phyloP scores from a whole-genome alignment of 2,888 invertebrate genomes.

The Campopleginae sp. region DNA sequence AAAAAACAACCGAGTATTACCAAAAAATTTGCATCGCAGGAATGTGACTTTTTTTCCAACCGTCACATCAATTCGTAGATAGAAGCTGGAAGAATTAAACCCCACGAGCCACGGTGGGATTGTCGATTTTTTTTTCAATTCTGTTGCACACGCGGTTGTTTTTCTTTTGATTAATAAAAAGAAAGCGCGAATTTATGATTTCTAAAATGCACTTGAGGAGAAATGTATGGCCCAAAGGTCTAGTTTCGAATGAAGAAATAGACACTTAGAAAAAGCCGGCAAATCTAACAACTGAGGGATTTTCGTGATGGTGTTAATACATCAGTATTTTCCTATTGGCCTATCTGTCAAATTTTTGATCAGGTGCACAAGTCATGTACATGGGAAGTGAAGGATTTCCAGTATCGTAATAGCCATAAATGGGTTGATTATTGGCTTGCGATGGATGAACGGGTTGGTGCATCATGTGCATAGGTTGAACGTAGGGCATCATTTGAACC shows the following conservation, averaged over 20 bases:
- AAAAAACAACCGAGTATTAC: too few relatives aligned
- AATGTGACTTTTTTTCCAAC: neutral
- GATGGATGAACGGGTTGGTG: constrained; percentile 74
- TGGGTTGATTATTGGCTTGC: constrained; percentile 74
- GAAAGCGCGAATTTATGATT: too few relatives aligned
- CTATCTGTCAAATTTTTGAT: constrained; percentile 81
- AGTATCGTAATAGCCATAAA: constrained; percentile 81
- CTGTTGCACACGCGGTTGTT: neutral
- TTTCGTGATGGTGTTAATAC: neutral
- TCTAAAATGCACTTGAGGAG: too few relatives aligned
- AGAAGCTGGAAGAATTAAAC: neutral
- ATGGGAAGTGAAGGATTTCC: constrained; percentile 77
- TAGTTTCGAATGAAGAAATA: neutral
- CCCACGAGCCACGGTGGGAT: neutral
- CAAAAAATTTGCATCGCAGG: neutral
- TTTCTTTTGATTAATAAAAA: too few relatives aligned
- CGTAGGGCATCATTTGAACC: constrained; percentile 80
- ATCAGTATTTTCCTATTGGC: neutral
- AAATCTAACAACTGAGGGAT: neutral
- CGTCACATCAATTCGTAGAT: neutral
- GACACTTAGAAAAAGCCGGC: neutral
- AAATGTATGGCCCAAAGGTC: neutral
- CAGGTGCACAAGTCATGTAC: constrained; percentile 79
- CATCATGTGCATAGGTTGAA: constrained; percentile 80
- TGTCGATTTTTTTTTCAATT: neutral